Evolutionary conservation across 1,140 invertebrate species (phyloP), one percentile per base, ranked within the genome.

Genomic region (Sarcophaga bullata): DNA sequence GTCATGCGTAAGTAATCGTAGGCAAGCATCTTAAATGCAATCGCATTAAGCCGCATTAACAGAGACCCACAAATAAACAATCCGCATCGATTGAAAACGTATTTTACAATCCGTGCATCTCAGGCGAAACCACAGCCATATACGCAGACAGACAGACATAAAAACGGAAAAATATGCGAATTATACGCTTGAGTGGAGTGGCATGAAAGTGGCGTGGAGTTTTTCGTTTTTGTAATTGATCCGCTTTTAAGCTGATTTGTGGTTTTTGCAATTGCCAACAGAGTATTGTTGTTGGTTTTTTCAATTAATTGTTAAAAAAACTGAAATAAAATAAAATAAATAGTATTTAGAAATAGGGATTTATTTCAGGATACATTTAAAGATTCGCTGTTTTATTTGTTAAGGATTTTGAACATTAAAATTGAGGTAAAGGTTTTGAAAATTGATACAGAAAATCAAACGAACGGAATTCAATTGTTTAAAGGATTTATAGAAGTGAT

Each of bases 201-300:
- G 48, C 75, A 78, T 19, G 75, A 15, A 68, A 58, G n/a, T 13
- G 6, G 52, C n/a, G 13, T 58, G 54, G 54, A 15, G 13, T 6
- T n/a, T 58, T 2, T 76, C 47, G 25, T 50, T 48, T 78, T 15
- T 17, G 75, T 52, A 78, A 78, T 78, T 78, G 75, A 78, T 78
- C 75, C 49, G 8, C 19, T 52, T 78, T 19, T 78, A 78, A 78
- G 75, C 48, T n/a, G 75, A 78, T 78, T 78, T 68, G 62, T 68
- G 62, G 62, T 68, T 68, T 50, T 15, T n/a, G 62, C 62, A 68
- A 19, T 19, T 25, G 62, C 19, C 17, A 6, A 68, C 7, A 19
- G 3, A 58, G n/a, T 19, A 8, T 15, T 68, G 19, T 68, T 6
- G 6, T 10, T 52, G 13, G 50, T 10, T 52, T 52, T 52, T 52